Evolutionary conservation across 1,140 invertebrate species (phyloP).

Genomic region (Drosophila athabasca): DNA sequence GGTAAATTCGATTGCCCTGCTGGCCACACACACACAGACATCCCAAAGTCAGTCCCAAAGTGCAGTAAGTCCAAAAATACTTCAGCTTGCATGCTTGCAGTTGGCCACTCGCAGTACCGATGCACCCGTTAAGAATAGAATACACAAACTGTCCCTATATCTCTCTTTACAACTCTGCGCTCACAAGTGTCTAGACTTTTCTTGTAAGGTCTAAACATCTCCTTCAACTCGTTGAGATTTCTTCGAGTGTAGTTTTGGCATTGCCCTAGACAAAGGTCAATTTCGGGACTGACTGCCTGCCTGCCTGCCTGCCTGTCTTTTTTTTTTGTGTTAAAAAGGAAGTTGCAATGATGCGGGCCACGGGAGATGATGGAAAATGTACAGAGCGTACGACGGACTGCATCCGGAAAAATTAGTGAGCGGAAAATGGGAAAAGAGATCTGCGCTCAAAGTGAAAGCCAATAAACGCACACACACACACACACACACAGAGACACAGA

Average conservation of each 20-base stretch:
- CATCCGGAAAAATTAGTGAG: slow-evolving; percentile 77
- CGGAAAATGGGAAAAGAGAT: slow-evolving; percentile 70
- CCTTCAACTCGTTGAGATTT: no score
- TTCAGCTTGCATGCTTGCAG: no score
- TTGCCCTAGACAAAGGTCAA: slow-evolving; percentile 51
- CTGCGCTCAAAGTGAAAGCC: slow-evolving; percentile 70
- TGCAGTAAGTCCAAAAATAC: no score
- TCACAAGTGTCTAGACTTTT: not conserved
- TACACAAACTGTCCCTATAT: no score
- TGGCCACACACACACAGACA: no score
- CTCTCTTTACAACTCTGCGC: no score
- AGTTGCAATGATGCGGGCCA: slow-evolving; percentile 56
- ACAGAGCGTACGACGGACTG: slow-evolving; percentile 41
- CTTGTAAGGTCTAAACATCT: not conserved
- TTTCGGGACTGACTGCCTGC: slow-evolving; percentile 9
- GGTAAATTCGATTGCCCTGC: no score
- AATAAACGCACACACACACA: slow-evolving; percentile 42
- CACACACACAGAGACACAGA: not conserved
- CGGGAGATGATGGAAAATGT: slow-evolving; percentile 29
- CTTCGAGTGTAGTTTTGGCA: not conserved
- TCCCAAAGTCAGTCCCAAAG: no score
- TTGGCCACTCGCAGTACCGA: no score
- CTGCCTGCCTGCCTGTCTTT: slow-evolving; percentile 13
- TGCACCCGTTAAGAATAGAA: no score
- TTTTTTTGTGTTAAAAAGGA: slow-evolving; percentile 42